Conservation (phyloP, 35 echinoderm and acorn worm genomes). For the Ophiothrix spiculata region DNA sequence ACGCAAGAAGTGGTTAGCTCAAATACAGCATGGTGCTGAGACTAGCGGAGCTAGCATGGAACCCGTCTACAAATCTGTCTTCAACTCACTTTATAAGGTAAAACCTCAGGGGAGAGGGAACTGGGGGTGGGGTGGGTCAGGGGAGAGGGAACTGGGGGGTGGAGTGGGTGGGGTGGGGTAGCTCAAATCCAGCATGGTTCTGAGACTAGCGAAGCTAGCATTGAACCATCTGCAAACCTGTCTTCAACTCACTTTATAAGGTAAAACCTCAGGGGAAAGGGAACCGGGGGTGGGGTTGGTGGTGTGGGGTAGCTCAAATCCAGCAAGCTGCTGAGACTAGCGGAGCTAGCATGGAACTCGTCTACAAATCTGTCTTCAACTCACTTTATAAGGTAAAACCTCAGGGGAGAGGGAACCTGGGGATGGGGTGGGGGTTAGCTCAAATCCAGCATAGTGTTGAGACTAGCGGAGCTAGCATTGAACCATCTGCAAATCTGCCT, state of each 20-base stretch:
- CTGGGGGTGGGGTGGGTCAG: too few species aligned
- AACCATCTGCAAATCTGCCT: constrained; percentile 72
- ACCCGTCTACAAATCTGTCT: constrained; percentile 77
- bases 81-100: constrained; percentile 82
- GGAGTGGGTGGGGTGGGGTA: too few species aligned
- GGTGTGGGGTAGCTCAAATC: constrained; percentile 83
- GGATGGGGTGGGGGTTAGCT: constrained; percentile 80
- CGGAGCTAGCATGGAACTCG: constrained; percentile 80
- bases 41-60: constrained; percentile 88
- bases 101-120: too few species aligned
- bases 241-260: constrained; percentile 81
- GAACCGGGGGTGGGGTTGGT: too few species aligned
- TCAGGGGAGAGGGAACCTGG: too few species aligned
- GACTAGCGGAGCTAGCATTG: constrained; percentile 86
- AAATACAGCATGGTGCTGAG: constrained; percentile 80
- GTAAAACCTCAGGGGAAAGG: too few species aligned
- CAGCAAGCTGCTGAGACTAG: constrained; percentile 87
- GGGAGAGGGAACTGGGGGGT: too few species aligned
- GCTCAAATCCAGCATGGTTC: constrained; percentile 77
- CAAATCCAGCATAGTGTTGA: constrained; percentile 80
- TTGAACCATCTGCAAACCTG: constrained; percentile 73
- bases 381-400: constrained; percentile 72
- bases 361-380: constrained; percentile 78
- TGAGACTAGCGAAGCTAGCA: constrained; percentile 82
- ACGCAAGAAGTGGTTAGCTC: constrained; percentile 94